These are phyloP conservation scores for Tetragonula clypearis DNA, from an alignment of 1,140 invertebrate genomes.

Conservation along the genomic window DNA sequence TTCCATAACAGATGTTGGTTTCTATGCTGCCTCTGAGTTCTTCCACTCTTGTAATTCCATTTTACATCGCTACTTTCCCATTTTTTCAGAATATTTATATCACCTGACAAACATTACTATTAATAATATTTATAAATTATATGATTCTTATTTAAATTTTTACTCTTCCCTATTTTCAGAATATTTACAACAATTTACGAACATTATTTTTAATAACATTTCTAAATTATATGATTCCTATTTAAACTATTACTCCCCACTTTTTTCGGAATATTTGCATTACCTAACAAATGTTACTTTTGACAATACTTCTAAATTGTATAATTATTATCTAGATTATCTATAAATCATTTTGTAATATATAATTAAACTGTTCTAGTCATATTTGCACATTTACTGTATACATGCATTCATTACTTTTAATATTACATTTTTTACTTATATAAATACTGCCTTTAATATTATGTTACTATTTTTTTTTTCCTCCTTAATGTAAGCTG, in stretches of 20 bases:
- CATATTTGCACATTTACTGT: conserved; percentile 19
- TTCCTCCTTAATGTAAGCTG: conserved; percentile 65
- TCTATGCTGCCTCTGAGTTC: neutral
- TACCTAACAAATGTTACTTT: neutral
- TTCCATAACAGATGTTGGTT: neutral
- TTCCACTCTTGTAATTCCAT: neutral
- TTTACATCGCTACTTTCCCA: neutral
- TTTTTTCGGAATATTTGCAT: neutral
- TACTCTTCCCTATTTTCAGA: neutral
- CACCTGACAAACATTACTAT: neutral
- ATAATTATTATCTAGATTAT: conserved; percentile 26
- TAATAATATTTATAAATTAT: neutral
- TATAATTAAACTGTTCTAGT: neutral
- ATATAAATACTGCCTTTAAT: conserved; percentile 46
- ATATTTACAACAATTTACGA: neutral
- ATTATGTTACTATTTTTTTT: conserved; percentile 46
- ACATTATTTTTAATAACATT: neutral
- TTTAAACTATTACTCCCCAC: neutral
- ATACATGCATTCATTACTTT: conserved; percentile 18
- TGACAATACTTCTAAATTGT: neutral
- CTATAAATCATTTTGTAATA: neutral
- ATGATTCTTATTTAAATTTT: neutral
- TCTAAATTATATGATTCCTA: neutral
- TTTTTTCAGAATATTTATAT: neutral
- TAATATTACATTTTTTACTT: conserved; percentile 2